Conservation (phyloP, 2,797 vertebrate genomes). For the Sebastes cheni region DNA sequence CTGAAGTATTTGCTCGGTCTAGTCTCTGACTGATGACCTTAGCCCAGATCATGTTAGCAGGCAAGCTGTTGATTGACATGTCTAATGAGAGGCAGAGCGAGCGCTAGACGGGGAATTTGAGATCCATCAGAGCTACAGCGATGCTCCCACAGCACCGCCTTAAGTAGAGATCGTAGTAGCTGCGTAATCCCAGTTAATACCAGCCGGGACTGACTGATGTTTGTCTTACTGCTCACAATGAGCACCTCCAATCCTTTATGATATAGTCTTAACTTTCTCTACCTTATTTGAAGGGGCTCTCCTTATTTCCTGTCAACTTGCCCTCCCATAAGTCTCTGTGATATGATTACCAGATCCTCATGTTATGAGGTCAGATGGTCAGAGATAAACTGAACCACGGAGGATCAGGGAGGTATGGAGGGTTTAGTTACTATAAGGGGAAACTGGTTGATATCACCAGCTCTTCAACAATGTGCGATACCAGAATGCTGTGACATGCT, state of each 20-base stretch:
- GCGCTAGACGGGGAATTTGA: conserved; percentile 26
- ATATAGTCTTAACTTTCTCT: not conserved
- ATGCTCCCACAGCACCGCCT: not conserved
- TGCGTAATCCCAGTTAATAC: conserved; percentile 10
- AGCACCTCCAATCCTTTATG: not conserved
- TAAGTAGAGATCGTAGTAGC: not conserved
- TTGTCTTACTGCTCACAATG: conserved; percentile 4
- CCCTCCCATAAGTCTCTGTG: not conserved
- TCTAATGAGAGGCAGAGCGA: conserved; percentile 38
- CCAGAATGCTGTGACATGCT: not conserved
- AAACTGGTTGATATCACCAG: not conserved
- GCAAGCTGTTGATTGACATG: conserved; percentile 26
- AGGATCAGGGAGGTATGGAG: not conserved
- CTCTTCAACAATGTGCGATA: not conserved
- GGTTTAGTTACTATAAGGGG: not conserved
- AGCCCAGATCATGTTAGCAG: not conserved
- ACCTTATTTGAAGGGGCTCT: conserved; percentile 11
- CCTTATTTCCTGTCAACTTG: not conserved
- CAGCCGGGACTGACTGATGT: not conserved
- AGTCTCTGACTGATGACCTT: conserved; percentile 20
- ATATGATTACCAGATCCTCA: not conserved
- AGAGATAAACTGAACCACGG: conserved; percentile 5
- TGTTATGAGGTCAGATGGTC: conserved; percentile 11
- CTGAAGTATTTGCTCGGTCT: conserved; percentile 25
- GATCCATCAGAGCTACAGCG: conserved; percentile 14